Percentiles rank a stretch among this genome's conserved stretches.
phyloP scores from a whole-genome alignment of 2,113 vertebrate species.

The Monopterus albus region DNA sequence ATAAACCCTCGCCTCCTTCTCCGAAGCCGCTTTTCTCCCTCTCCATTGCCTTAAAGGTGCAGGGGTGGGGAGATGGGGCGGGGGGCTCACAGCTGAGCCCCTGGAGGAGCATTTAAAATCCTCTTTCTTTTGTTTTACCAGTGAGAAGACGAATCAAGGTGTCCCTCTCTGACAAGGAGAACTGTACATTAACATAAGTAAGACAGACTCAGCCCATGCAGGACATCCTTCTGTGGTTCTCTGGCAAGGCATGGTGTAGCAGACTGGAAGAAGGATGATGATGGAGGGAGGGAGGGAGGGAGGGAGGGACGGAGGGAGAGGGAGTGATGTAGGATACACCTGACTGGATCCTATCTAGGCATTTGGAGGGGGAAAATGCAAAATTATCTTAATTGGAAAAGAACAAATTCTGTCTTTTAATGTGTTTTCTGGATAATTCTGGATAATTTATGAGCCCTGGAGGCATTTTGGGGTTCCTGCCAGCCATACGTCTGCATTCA shows the following conservation, averaged over 20 bases:
- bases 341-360: constrained; percentile 61
- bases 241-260: constrained; percentile 38
- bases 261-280: constrained; percentile 52
- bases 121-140: constrained; percentile 35
- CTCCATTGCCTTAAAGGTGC: constrained; percentile 84
- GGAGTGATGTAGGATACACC: constrained; percentile 66
- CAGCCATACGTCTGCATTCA: constrained; percentile 67
- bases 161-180: constrained; percentile 21
- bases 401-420: constrained; percentile 72
- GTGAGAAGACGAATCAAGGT: constrained; percentile 38
- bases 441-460: constrained; percentile 73
- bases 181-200: constrained; percentile 27
- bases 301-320: constrained; percentile 16
- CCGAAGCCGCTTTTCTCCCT: constrained; percentile 80
- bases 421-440: constrained; percentile 74
- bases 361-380: constrained; percentile 43
- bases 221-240: constrained; percentile 56
- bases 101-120: constrained; percentile 15
- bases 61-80: constrained; percentile 46
- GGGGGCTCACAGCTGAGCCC: constrained; percentile 49
- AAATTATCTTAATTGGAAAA: constrained; percentile 77
- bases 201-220: constrained; percentile 42
- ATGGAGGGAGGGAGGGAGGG: constrained; percentile 36
- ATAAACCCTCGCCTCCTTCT: constrained; percentile 80
- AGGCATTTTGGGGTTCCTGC: constrained; percentile 59